phyloP scores from a whole-genome alignment of 2,888 invertebrate species.

The Belgica antarctica region DNA sequence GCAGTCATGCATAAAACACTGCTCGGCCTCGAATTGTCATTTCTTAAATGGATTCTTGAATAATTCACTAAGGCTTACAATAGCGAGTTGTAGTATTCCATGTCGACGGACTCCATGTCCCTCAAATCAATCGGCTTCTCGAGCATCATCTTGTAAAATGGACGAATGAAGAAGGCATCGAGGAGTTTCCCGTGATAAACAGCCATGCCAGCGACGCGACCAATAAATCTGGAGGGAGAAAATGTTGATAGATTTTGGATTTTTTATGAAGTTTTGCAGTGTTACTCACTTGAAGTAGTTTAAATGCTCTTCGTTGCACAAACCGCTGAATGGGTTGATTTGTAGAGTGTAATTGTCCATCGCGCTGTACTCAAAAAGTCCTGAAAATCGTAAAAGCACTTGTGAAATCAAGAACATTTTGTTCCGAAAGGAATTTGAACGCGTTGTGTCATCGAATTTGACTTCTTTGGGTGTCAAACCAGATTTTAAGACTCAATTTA shows the following conservation, averaged over 20 bases:
- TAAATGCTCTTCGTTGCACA: conserved; percentile 97
- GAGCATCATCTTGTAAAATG: conserved; percentile 99
- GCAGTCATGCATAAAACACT: too few species aligned
- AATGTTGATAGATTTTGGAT: background rate
- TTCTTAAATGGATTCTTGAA: conserved; percentile 24
- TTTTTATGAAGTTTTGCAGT: background rate
- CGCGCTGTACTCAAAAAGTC: conserved; percentile 98
- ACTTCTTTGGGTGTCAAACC: too few species aligned
- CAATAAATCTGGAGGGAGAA: conserved; percentile 75
- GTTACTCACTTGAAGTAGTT: conserved; percentile 79
- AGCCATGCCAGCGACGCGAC: conserved; percentile 97
- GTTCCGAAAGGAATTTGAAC: too few species aligned
- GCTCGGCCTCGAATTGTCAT: too few species aligned
- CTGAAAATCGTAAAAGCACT: conserved; percentile 51
- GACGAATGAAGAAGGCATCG: conserved; percentile 98
- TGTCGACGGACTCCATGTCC: conserved; percentile 99
- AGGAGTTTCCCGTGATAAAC: conserved; percentile 97
- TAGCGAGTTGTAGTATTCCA: conserved; percentile 97
- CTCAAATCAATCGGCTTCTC: conserved; percentile 88
- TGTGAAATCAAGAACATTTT: too few species aligned
- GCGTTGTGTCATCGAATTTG: too few species aligned
- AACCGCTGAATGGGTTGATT: conserved; percentile 96
- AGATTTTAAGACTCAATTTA: too few species aligned
- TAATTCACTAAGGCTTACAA: conserved; percentile 57
- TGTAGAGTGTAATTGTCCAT: conserved; percentile 99